Conservation (phyloP, 2,888 invertebrate species). For the Molanna angustata region DNA sequence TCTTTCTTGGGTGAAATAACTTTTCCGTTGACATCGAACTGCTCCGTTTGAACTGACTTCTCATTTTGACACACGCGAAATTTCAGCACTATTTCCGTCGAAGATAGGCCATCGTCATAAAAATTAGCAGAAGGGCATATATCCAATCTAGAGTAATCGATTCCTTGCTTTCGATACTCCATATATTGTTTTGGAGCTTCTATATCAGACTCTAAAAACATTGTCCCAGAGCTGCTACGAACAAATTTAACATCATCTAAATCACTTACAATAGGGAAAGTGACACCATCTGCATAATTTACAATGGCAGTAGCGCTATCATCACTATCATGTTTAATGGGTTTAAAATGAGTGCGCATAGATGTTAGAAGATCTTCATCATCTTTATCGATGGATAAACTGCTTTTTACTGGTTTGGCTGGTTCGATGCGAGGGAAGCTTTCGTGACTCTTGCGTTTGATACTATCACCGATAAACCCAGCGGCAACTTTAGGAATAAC, state of each 20-base stretch:
- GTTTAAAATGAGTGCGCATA: conserved; percentile 78
- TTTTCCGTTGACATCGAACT: conserved; percentile 4
- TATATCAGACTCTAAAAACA: conserved; percentile 55
- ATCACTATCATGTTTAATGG: conserved; percentile 61
- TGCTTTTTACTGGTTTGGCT: conserved; percentile 12
- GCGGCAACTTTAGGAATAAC: conserved; percentile 44
- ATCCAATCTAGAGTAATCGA: conserved; percentile 45
- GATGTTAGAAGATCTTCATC: conserved; percentile 70
- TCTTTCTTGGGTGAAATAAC: neutral
- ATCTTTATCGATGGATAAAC: conserved; percentile 35
- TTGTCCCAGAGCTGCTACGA: conserved; percentile 63
- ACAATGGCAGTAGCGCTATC: conserved; percentile 40
- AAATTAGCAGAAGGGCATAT: conserved; percentile 24
- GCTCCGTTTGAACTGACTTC: conserved; percentile 58
- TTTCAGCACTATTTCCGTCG: conserved; percentile 59
- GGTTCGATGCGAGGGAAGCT: conserved; percentile 7
- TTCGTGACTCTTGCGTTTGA: conserved; percentile 25
- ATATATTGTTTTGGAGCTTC: conserved; percentile 52
- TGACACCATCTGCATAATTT: conserved; percentile 66
- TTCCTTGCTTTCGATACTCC: conserved; percentile 49
- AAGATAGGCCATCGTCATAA: conserved; percentile 37
- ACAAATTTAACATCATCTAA: conserved; percentile 64
- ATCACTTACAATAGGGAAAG: conserved; percentile 64
- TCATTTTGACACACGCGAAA: conserved; percentile 63
- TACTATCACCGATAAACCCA: conserved; percentile 28